Evolutionary conservation across 1,140 invertebrate species (phyloP).

Genomic region (Nymphalis io): DNA sequence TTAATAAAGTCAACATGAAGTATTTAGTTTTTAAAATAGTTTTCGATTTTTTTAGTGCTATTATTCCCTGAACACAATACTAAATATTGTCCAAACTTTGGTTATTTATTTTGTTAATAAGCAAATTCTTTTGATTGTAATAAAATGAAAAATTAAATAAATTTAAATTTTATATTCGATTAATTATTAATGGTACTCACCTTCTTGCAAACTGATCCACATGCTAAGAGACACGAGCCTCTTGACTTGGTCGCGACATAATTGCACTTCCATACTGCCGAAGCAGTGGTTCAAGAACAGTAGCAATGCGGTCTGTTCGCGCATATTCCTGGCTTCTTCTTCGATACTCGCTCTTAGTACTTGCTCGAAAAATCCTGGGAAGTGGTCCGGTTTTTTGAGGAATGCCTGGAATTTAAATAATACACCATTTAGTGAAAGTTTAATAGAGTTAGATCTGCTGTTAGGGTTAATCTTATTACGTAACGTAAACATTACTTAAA

Average conservation of each 20-base stretch:
- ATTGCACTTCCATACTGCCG: constrained; percentile 96
- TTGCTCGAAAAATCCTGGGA: constrained; percentile 93
- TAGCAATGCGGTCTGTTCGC: constrained; percentile 93
- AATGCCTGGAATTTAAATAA: constrained; percentile 83
- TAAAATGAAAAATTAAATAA: neutral
- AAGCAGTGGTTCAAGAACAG: constrained; percentile 98
- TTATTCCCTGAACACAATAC: no score
- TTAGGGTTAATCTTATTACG: no score
- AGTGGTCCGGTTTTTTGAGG: constrained; percentile 89
- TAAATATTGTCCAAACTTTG: no score
- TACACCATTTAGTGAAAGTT: neutral
- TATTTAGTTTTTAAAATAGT: no score
- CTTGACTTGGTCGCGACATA: constrained; percentile 96
- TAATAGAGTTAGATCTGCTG: no score
- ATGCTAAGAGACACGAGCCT: constrained; percentile 95
- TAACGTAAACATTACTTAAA: no score
- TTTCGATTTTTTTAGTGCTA: no score
- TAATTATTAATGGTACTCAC: constrained; percentile 68
- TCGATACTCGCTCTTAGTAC: constrained; percentile 85
- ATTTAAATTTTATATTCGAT: no score
- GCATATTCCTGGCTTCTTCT: constrained; percentile 84
- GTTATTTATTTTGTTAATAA: neutral
- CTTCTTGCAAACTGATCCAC: constrained; percentile 94
- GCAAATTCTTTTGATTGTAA: neutral
- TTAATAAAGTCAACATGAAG: no score